A percentile compares a stretch with the other conserved stretches of the same genome.
phyloP scores from a whole-genome alignment of 1,140 invertebrate genomes.

The Gonioctena quinquepunctata region DNA sequence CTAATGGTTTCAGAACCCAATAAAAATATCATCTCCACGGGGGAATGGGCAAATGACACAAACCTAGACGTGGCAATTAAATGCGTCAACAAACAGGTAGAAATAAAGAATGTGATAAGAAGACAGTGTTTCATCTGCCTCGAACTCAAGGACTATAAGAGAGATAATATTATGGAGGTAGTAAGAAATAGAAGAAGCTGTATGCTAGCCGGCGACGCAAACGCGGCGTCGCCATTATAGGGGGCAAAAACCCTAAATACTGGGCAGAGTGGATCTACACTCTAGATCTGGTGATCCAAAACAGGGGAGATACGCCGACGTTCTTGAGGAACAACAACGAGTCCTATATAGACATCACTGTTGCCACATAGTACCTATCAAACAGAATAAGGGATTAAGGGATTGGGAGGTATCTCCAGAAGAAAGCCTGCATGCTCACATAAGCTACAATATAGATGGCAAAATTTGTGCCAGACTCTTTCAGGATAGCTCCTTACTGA shows the following conservation, averaged over 20 bases:
- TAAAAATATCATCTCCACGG: neutral
- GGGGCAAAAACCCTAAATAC: neutral
- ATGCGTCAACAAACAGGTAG: neutral
- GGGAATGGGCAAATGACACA: neutral
- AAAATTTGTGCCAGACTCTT: neutral
- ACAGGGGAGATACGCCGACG: constrained; percentile 15
- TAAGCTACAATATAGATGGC: neutral
- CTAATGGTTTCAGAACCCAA: neutral
- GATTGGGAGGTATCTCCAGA: neutral
- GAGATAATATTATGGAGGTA: too few relatives aligned
- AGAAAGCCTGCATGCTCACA: neutral
- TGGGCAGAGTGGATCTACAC: constrained; percentile 12
- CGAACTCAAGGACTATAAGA: too few relatives aligned
- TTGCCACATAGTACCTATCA: neutral
- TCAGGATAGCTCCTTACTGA: neutral
- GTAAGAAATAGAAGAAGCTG: too few relatives aligned
- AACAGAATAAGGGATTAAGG: neutral
- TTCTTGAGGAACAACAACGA: neutral
- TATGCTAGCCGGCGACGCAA: constrained; percentile 2
- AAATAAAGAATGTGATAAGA: neutral
- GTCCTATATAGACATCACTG: constrained; percentile 12
- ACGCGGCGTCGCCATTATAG: constrained; percentile 10
- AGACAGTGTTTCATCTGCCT: too few relatives aligned
- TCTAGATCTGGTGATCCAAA: constrained; percentile 1
- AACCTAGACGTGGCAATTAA: neutral